Percentiles rank a stretch among this genome's conserved stretches.
Evolutionary conservation across 2,797 vertebrate species (phyloP).

Genomic region (Pelobates cultripes): DNA sequence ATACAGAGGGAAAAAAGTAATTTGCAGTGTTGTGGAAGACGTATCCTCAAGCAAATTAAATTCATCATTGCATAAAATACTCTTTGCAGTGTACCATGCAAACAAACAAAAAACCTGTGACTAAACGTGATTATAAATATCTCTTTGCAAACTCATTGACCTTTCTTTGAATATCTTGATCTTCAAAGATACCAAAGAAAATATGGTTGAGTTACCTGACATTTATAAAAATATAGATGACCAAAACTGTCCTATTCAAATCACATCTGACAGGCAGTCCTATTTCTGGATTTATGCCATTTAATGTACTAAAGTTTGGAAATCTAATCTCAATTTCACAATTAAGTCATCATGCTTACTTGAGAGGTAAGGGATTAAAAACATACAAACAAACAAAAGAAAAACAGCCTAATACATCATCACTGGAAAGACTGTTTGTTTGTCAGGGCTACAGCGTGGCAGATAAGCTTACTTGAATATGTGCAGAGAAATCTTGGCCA

Average conservation of each 20-base stretch:
- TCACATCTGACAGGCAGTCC: background rate
- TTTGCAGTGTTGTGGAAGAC: background rate
- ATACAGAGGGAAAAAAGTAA: background rate
- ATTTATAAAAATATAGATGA: background rate
- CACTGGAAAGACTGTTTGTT: background rate
- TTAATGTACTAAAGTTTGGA: background rate
- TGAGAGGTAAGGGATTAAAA: background rate
- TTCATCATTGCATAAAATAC: constrained; percentile 7
- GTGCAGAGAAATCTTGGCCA: too few species aligned
- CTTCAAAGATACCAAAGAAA: background rate
- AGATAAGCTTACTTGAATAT: too few species aligned
- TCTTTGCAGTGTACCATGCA: background rate
- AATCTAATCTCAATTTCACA: background rate
- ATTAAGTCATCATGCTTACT: background rate
- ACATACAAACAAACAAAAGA: background rate
- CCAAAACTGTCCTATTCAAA: background rate
- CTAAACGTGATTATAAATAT: background rate
- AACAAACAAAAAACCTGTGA: background rate
- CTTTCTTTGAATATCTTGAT: background rate
- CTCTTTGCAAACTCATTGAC: background rate
- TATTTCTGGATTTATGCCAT: background rate
- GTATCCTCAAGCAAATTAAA: constrained; percentile 5
- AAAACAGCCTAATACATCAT: background rate
- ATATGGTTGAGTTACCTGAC: background rate
- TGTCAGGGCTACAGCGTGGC: too few species aligned